phyloP scores from a whole-genome alignment of 2,888 invertebrate genomes.

The Microctonus brassicae region DNA sequence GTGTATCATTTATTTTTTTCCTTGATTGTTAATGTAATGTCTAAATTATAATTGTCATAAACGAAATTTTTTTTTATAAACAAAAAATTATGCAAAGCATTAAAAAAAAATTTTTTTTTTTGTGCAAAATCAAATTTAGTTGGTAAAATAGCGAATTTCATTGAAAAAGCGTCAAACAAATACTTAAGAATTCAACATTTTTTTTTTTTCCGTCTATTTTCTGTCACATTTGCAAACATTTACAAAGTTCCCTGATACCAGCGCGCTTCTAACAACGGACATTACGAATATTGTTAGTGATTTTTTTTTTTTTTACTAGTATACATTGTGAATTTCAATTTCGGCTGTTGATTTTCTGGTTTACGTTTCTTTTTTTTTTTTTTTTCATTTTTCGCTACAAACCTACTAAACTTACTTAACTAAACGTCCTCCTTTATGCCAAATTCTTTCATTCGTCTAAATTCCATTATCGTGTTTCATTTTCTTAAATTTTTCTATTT shows the following conservation, averaged over 20 bases:
- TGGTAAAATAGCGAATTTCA: slow-evolving; percentile 1
- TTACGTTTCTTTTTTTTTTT: slow-evolving; percentile 20
- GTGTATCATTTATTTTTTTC: background rate
- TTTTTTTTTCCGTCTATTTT: background rate
- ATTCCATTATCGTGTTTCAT: slow-evolving; percentile 46
- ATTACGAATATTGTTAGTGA: slow-evolving; percentile 66
- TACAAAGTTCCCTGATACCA: slow-evolving; percentile 65
- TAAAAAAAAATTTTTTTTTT: background rate
- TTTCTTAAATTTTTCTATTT: slow-evolving; percentile 43
- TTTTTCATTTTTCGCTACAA: slow-evolving; percentile 46
- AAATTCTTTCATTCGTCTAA: slow-evolving; percentile 47
- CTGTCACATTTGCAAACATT: slow-evolving; percentile 18
- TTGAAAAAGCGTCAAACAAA: background rate
- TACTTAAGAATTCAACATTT: background rate
- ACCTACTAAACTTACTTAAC: slow-evolving; percentile 59
- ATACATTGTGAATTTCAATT: slow-evolving; percentile 62
- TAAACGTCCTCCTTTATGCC: slow-evolving; percentile 50
- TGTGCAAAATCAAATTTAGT: slow-evolving; percentile 1
- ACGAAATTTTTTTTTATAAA: background rate
- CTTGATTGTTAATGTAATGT: slow-evolving; percentile 7
- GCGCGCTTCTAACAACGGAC: slow-evolving; percentile 60
- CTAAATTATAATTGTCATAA: slow-evolving; percentile 2
- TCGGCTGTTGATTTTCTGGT: slow-evolving; percentile 47
- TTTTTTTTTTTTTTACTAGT: slow-evolving; percentile 52
- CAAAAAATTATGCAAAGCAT: background rate